Conservation (phyloP, 2,888 invertebrate genomes). For the Cremastinae sp. region DNA sequence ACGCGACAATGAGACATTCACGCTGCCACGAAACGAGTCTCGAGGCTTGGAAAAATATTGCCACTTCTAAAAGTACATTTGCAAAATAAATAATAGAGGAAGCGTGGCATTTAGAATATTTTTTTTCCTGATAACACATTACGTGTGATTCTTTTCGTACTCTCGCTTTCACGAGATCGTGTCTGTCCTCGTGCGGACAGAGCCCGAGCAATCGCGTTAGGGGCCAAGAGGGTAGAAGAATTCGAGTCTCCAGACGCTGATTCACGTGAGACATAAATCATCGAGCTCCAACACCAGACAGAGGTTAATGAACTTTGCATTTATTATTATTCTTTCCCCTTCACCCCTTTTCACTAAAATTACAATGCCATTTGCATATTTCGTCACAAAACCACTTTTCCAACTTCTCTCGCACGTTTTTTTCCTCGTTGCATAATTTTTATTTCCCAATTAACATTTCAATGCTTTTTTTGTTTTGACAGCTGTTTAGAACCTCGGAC, state of each 20-base stretch:
- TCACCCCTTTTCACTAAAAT: slow-evolving; percentile 12
- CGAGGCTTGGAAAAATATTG: too few relatives aligned
- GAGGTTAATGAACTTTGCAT: slow-evolving; percentile 54
- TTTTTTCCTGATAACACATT: slow-evolving; percentile 5
- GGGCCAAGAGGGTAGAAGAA: slow-evolving; percentile 39
- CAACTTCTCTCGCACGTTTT: too few relatives aligned
- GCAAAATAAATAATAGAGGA: too few relatives aligned
- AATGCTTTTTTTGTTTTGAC: neutral
- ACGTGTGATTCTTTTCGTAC: slow-evolving; percentile 32
- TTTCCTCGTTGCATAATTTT: too few relatives aligned
- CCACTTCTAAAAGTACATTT: slow-evolving; percentile 8
- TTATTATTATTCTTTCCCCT: slow-evolving; percentile 41
- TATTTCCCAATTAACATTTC: too few relatives aligned
- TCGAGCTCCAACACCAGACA: slow-evolving; percentile 49
- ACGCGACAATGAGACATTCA: too few relatives aligned
- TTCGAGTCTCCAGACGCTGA: slow-evolving; percentile 54
- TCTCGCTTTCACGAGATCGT: slow-evolving; percentile 46
- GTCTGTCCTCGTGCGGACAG: slow-evolving; percentile 44
- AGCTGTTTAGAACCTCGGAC: too few relatives aligned
- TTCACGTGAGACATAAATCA: slow-evolving; percentile 59
- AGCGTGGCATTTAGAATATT: neutral
- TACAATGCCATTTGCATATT: slow-evolving; percentile 18
- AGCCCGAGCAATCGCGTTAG: slow-evolving; percentile 16
- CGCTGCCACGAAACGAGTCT: too few relatives aligned
- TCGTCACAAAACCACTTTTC: neutral